Conservation (phyloP, 2,888 invertebrate genomes). For the Epirrhoe tristata region DNA sequence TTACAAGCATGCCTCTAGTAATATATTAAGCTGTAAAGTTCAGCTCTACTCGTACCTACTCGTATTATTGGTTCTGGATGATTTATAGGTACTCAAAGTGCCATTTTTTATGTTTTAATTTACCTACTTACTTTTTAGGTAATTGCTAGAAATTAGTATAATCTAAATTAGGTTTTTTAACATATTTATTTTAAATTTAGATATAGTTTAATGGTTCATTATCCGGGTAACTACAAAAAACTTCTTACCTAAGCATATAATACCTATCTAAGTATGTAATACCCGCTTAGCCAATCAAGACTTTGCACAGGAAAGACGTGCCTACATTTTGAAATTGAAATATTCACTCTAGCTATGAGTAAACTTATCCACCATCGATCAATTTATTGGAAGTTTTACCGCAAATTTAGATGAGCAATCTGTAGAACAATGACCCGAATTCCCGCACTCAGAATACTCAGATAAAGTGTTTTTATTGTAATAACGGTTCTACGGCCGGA, state of each 20-base stretch:
- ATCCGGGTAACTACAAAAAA: no score
- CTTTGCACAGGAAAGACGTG: no score
- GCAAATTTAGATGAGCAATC: constrained; percentile 3
- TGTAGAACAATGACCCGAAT: constrained; percentile 6
- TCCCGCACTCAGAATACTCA: not conserved
- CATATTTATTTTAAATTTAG: no score
- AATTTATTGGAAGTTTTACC: not conserved
- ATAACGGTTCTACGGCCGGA: constrained; percentile 41
- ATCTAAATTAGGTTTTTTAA: no score
- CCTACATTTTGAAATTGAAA: no score
- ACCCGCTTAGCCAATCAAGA: no score
- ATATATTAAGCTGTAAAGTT: constrained; percentile 1
- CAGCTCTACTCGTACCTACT: not conserved
- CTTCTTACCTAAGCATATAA: no score
- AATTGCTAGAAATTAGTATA: no score
- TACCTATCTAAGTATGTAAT: no score
- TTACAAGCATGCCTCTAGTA: not conserved
- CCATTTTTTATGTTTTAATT: not conserved
- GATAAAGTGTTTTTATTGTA: constrained; percentile 41
- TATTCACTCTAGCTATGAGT: no score
- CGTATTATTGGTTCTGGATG: not conserved
- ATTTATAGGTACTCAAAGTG: not conserved
- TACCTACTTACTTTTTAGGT: no score
- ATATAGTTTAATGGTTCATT: no score
- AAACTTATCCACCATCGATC: not conserved